phyloP scores from a whole-genome alignment of 2,113 vertebrate species.

The Sialia sialis region DNA sequence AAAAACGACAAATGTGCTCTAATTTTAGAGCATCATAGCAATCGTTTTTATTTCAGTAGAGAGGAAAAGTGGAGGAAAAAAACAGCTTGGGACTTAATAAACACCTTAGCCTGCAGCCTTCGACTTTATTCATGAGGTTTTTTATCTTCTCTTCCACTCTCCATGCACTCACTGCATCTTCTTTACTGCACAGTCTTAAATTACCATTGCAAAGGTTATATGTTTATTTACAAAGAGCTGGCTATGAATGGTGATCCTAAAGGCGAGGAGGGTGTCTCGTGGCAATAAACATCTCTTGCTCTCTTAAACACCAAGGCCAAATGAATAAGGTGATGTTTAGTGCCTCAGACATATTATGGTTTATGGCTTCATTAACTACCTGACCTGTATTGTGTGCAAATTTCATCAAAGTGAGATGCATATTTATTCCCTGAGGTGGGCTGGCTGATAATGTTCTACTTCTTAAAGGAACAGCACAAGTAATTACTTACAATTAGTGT shows the following conservation, averaged over 20 bases:
- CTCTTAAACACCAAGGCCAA: slow-evolving; percentile 65
- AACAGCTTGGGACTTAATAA: slow-evolving; percentile 80
- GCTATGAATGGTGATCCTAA: slow-evolving; percentile 64
- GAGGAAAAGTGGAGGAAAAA: slow-evolving; percentile 62
- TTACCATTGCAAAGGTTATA: slow-evolving; percentile 79
- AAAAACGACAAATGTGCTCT: slow-evolving; percentile 69
- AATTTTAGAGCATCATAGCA: slow-evolving; percentile 68
- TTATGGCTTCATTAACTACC: slow-evolving; percentile 73
- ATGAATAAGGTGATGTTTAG: slow-evolving; percentile 63
- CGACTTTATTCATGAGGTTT: slow-evolving; percentile 78
- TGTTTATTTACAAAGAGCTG: slow-evolving; percentile 78
- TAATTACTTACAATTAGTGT: slow-evolving; percentile 67
- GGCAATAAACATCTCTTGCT: slow-evolving; percentile 70
- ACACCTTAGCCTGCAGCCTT: slow-evolving; percentile 76
- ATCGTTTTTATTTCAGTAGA: slow-evolving; percentile 74
- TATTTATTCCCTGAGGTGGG: slow-evolving; percentile 62
- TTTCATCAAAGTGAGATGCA: slow-evolving; percentile 63
- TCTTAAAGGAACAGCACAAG: slow-evolving; percentile 58
- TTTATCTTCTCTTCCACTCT: slow-evolving; percentile 73
- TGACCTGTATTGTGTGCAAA: slow-evolving; percentile 72
- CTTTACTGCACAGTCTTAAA: slow-evolving; percentile 76
- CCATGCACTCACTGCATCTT: slow-evolving; percentile 63
- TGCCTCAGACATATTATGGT: slow-evolving; percentile 49
- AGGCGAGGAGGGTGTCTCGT: slow-evolving; percentile 62
- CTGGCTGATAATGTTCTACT: slow-evolving; percentile 52